A percentile compares a stretch with the other conserved stretches of the same genome.
These are phyloP conservation scores for Drosophila sp. DNA, from an alignment of 1,140 invertebrate genomes.

Conservation along the genomic window DNA sequence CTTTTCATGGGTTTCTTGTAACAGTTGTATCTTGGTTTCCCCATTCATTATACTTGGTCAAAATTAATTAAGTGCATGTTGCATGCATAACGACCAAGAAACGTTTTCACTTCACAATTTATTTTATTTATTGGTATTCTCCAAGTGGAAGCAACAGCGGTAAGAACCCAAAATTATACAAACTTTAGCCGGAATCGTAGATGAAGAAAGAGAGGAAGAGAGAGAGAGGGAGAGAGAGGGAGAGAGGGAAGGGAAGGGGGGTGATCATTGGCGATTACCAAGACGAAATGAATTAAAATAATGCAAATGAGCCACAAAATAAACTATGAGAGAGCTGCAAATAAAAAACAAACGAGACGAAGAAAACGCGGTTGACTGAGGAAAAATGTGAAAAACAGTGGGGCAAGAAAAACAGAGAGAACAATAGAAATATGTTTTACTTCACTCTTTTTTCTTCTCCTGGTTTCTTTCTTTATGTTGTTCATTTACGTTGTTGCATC, in stretches of 20 bases:
- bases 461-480: background rate
- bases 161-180: slow-evolving; percentile 14
- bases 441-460: background rate
- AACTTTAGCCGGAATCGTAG: background rate
- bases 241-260: background rate
- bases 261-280: slow-evolving; percentile 34
- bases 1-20: slow-evolving; percentile 22
- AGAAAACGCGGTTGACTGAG: background rate
- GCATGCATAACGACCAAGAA: slow-evolving; percentile 46
- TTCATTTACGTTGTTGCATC: background rate
- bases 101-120: slow-evolving; percentile 44
- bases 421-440: slow-evolving; percentile 53
- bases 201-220: too few species aligned
- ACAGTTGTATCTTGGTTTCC: slow-evolving; percentile 18
- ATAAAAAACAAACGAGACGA: background rate
- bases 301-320: slow-evolving; percentile 76
- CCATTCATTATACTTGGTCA: slow-evolving; percentile 25
- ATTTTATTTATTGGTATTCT: slow-evolving; percentile 55
- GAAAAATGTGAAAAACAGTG: slow-evolving; percentile 6
- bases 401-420: slow-evolving; percentile 23
- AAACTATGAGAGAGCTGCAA: slow-evolving; percentile 39
- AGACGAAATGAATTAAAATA: slow-evolving; percentile 71
- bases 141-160: slow-evolving; percentile 8
- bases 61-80: slow-evolving; percentile 69
- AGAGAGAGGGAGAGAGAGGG: background rate